phyloP scores from a whole-genome alignment of 2,113 vertebrate genomes.

The Brachionichthys hirsutus region DNA sequence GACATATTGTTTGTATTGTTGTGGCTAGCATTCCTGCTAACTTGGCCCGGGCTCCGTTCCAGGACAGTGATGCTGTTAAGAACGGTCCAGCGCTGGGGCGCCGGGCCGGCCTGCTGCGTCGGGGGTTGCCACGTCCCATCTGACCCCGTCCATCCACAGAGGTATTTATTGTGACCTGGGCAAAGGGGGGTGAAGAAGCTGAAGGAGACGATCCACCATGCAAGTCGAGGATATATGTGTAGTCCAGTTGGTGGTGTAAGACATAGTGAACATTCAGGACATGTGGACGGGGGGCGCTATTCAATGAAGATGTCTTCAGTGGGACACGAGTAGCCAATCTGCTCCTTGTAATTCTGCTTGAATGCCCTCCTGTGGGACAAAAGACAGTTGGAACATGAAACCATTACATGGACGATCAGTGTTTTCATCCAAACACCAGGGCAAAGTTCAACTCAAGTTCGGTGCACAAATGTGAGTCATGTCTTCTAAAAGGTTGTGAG shows the following conservation, averaged over 20 bases:
- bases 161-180: slow-evolving; percentile 28
- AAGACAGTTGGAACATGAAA: too few relatives aligned
- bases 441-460: too few relatives aligned
- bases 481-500: too few relatives aligned
- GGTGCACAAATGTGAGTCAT: too few relatives aligned
- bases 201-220: slow-evolving; percentile 68
- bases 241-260: slow-evolving; percentile 46
- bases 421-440: too few relatives aligned
- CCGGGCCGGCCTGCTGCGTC: too few relatives aligned
- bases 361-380: slow-evolving; percentile 87
- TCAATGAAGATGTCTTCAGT: slow-evolving; percentile 99
- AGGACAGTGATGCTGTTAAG: too few relatives aligned
- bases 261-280: slow-evolving; percentile 38
- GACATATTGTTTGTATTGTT: slow-evolving; percentile 4
- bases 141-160: slow-evolving; percentile 34
- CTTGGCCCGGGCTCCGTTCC: too few relatives aligned
- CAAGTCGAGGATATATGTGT: slow-evolving; percentile 45
- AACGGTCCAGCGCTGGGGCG: too few relatives aligned
- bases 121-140: slow-evolving; percentile 4
- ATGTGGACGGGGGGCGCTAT: slow-evolving; percentile 65
- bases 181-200: slow-evolving; percentile 35
- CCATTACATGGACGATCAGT: too few relatives aligned
- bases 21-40: too few relatives aligned
- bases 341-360: slow-evolving; percentile 96
- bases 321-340: slow-evolving; percentile 94